Percentiles rank a stretch among this genome's conserved stretches.
phyloP scores from a whole-genome alignment of 2,888 invertebrate species.

The Pardosa pseudoannulata region DNA sequence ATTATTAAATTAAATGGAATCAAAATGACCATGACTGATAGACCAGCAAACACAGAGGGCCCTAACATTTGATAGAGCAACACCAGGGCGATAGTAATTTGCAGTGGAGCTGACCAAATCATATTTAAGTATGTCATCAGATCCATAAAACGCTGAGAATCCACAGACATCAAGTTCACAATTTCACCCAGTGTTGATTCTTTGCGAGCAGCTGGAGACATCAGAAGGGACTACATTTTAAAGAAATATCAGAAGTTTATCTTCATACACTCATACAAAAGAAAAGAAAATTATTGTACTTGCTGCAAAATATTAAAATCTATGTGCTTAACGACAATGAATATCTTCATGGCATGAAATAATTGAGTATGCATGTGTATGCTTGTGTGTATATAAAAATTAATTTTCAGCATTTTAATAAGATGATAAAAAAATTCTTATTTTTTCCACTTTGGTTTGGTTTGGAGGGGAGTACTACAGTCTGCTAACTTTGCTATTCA shows the following conservation, averaged over 20 bases:
- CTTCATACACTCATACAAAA: too few species aligned
- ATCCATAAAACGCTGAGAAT: slow-evolving; percentile 92
- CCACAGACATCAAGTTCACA: slow-evolving; percentile 94
- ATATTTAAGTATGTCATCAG: slow-evolving; percentile 89
- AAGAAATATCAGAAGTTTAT: neutral
- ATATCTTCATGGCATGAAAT: too few species aligned
- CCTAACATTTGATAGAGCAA: slow-evolving; percentile 81
- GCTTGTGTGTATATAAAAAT: too few species aligned
- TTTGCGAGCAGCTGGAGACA: slow-evolving; percentile 75
- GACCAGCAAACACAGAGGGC: slow-evolving; percentile 89
- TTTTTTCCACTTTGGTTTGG: too few species aligned
- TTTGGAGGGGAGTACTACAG: too few species aligned
- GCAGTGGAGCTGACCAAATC: slow-evolving; percentile 91
- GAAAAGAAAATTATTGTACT: too few species aligned
- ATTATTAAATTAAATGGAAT: slow-evolving; percentile 92
- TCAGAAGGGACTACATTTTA: slow-evolving; percentile 72
- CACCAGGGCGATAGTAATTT: slow-evolving; percentile 89
- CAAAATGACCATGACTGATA: slow-evolving; percentile 94
- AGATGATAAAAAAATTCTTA: too few species aligned
- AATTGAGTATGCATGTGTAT: too few species aligned
- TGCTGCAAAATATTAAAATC: too few species aligned
- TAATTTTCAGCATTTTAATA: too few species aligned
- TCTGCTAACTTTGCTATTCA: too few species aligned
- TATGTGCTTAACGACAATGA: too few species aligned
- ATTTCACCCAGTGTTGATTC: slow-evolving; percentile 91